Conservation (phyloP, 2,888 invertebrate genomes). For the Drosophila leonis region DNA sequence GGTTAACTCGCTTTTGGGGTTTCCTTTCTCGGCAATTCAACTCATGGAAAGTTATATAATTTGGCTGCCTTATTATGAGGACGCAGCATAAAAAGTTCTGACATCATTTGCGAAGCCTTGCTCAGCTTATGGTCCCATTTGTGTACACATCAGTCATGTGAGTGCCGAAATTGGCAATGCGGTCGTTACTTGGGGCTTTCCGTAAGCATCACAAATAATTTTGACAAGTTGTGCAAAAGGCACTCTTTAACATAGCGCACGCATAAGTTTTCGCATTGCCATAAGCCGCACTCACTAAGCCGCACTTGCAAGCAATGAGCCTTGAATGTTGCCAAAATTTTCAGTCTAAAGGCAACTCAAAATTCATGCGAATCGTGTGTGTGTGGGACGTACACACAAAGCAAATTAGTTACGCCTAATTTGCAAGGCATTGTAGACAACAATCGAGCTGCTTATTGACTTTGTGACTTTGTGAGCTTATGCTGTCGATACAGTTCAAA, state of each 20-base stretch:
- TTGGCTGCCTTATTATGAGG: conserved; percentile 14
- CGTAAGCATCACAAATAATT: conserved; percentile 1
- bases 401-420: conserved; percentile 77
- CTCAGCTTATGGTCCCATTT: neutral
- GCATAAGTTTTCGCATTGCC: conserved; percentile 18
- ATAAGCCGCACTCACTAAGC: neutral
- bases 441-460: conserved; percentile 62
- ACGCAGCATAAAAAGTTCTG: conserved; percentile 9
- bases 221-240: conserved; percentile 1
- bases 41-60: conserved; percentile 8
- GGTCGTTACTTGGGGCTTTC: conserved; percentile 6
- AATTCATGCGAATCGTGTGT: conserved; percentile 22
- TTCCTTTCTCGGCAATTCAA: neutral
- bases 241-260: conserved; percentile 4
- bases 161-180: conserved; percentile 15
- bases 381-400: conserved; percentile 41
- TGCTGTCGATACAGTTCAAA: conserved; percentile 63
- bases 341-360: conserved; percentile 19
- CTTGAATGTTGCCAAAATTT: conserved; percentile 60
- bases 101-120: conserved; percentile 6
- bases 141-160: conserved; percentile 5
- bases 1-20: conserved; percentile 3
- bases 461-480: conserved; percentile 16
- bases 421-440: conserved; percentile 67
- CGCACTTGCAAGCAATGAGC: conserved; percentile 52